phyloP scores from a whole-genome alignment of 2,797 vertebrate genomes.

The Onychomys arenicola region DNA sequence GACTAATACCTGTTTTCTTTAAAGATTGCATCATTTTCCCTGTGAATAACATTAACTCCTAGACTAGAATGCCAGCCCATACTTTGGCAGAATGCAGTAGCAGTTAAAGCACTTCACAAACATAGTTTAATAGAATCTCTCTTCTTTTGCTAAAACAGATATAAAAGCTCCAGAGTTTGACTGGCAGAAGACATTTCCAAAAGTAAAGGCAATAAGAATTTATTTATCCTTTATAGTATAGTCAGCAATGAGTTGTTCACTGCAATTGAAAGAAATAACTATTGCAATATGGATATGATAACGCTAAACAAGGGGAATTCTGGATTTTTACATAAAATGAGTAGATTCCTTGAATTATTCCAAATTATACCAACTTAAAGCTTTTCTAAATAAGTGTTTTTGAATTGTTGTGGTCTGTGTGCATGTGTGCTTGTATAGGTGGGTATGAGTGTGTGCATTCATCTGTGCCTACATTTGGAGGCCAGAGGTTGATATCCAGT shows the following conservation, averaged over 20 bases:
- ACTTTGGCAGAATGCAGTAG: constrained; percentile 34
- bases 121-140: neutral
- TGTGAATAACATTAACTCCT: neutral
- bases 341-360: constrained; percentile 47
- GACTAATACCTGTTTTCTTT: constrained; percentile 13
- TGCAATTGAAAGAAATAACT: neutral
- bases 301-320: neutral
- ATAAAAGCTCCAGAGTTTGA: neutral
- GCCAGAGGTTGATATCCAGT: neutral
- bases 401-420: neutral
- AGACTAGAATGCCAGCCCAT: neutral
- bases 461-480: neutral
- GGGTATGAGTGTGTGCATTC: neutral
- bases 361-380: neutral
- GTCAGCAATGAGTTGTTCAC: neutral
- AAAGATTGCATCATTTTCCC: neutral
- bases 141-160: neutral
- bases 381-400: constrained; percentile 32
- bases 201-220: constrained; percentile 19
- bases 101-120: constrained; percentile 30
- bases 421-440: neutral
- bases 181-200: constrained; percentile 23
- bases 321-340: neutral
- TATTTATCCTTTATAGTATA: constrained; percentile 33
- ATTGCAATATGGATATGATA: neutral